Conservation (phyloP, 2,888 invertebrate genomes). For the Copidosoma aretas region DNA sequence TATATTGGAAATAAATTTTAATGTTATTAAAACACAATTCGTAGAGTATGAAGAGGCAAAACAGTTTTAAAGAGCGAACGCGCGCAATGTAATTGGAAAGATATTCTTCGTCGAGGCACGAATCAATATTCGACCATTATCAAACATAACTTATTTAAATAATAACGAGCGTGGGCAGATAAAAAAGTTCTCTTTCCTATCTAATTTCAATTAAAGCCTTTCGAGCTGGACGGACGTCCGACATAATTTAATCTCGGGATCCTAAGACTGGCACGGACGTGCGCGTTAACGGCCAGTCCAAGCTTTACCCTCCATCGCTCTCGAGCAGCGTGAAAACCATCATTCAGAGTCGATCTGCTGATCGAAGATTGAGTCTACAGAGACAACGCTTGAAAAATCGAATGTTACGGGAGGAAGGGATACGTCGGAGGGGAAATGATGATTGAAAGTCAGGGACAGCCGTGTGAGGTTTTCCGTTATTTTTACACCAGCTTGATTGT, state of each 20-base stretch:
- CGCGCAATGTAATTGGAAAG: too few relatives aligned
- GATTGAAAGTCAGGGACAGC: background rate
- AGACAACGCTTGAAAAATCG: background rate
- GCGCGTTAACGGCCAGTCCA: background rate
- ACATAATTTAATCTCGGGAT: background rate
- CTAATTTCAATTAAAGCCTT: background rate
- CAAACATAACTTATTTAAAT: background rate
- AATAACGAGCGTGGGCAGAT: background rate
- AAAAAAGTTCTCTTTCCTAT: background rate
- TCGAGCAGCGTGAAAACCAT: background rate
- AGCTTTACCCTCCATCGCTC: background rate
- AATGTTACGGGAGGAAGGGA: background rate
- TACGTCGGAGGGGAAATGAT: background rate
- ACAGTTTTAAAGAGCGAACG: too few relatives aligned
- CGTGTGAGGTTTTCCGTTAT: background rate
- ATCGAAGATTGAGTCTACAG: too few relatives aligned
- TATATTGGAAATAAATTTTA: too few relatives aligned
- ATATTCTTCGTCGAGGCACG: background rate
- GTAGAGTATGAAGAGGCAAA: too few relatives aligned
- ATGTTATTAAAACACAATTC: too few relatives aligned
- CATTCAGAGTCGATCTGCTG: background rate
- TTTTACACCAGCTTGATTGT: background rate
- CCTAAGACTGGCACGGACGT: background rate
- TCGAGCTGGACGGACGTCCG: background rate
- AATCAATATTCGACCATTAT: background rate